Base-by-base conservation (phyloP, 2,888 invertebrate genomes). In the Metacarcinus magister region DNA sequence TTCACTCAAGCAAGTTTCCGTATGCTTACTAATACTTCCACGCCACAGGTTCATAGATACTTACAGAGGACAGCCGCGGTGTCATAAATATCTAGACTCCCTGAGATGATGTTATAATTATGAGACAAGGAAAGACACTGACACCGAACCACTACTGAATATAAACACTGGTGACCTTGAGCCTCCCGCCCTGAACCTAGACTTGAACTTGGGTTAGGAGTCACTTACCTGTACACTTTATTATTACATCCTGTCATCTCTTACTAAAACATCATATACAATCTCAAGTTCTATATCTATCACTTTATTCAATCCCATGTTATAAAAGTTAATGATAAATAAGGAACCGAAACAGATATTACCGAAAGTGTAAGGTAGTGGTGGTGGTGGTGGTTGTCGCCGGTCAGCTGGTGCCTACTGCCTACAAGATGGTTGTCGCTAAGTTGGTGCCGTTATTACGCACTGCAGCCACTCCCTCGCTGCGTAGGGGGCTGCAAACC, bases 321-420 rank as follows among this genome's bases (percentile, higher is more conserved):
- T 39, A 1, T 39, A 39, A 39, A 48, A 48, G 3, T 0, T 48
- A 48, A 48, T 13, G 54, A 16, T 54, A 23, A 19, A 19, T 60
- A 4, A 60, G 23, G 60, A 4, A 23, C 60, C 60, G 60, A 60
- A 60, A 60, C 23, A 23, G 60, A 2, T 3, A 19, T 60, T 10
- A 7, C 54, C 13, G 60, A 60, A 39, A 39, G 8, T 3, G 23
- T 60, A 23, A 60, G 60, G 60, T 23, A 60, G 23, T 39, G 60
- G 60, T 23, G 0, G 60, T 60, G 60, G 60, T 60, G 60, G 60
- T 60, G 60, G 60, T 60, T 60, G 60, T 60, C 60, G 75, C 75
- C 75, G 75, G 75, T 82, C 75, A 82, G 75, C 75, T 82, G 75
- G 75, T 82, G 75, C 28, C 23, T 32, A 39, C 87, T 82, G 75